Conservation (phyloP, 2,888 invertebrate species). For the Suillia variegata region DNA sequence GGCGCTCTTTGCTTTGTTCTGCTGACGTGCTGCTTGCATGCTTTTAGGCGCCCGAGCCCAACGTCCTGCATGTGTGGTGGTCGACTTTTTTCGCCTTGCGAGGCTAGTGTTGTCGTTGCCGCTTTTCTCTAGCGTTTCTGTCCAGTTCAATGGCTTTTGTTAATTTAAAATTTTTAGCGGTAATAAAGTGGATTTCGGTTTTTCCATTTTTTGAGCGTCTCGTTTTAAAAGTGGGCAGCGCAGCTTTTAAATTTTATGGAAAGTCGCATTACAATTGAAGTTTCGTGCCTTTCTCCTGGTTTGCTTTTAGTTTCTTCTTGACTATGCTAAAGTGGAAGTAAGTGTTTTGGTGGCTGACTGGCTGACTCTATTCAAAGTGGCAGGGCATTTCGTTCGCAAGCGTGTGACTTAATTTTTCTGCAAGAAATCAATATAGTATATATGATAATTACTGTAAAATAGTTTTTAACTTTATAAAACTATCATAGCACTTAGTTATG, state of each 20-base stretch:
- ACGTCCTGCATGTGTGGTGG: no score
- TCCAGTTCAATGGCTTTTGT: not conserved
- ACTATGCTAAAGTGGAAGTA: constrained; percentile 2
- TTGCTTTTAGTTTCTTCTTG: not conserved
- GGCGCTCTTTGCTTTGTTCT: not conserved
- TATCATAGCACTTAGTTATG: no score
- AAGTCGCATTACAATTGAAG: no score
- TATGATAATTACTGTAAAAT: no score
- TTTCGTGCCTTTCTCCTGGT: not conserved
- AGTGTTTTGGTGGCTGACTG: not conserved
- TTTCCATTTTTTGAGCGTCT: no score
- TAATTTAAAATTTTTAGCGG: not conserved
- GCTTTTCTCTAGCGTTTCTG: not conserved
- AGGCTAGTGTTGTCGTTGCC: no score
- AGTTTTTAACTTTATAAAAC: no score
- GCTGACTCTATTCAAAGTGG: not conserved
- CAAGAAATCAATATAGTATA: not conserved
- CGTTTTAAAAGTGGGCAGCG: not conserved
- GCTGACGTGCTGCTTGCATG: not conserved
- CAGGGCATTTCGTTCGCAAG: not conserved
- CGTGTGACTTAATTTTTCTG: not conserved
- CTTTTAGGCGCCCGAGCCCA: no score
- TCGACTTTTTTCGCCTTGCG: no score
- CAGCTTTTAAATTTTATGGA: not conserved
- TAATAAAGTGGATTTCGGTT: no score